Conservation (phyloP, 2,113 vertebrate genomes). For the Epinephelus fuscoguttatus region DNA sequence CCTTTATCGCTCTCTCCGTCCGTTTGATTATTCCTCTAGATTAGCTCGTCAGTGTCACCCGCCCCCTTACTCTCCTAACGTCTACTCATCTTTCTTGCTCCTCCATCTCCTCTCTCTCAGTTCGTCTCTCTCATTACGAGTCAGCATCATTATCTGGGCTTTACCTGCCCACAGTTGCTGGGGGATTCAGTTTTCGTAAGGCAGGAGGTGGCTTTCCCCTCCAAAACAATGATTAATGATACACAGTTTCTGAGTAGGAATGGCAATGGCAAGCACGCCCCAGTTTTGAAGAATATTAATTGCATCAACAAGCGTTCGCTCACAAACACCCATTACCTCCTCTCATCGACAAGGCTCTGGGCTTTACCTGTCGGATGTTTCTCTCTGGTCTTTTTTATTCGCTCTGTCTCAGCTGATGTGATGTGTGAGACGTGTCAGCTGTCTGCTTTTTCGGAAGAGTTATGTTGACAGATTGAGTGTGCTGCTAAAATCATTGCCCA, state of each 20-base stretch:
- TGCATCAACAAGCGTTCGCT: constrained; percentile 34
- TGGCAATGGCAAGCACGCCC: constrained; percentile 20
- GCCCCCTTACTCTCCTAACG: not conserved
- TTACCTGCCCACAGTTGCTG: constrained; percentile 12
- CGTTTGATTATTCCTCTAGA: constrained; percentile 39
- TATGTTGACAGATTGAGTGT: not conserved
- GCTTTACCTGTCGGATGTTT: not conserved
- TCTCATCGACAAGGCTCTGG: constrained; percentile 17
- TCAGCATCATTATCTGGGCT: constrained; percentile 20
- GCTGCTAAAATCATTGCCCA: not conserved
- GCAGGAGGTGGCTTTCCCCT: constrained; percentile 1
- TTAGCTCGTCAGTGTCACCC: constrained; percentile 13
- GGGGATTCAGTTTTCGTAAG: constrained; percentile 1
- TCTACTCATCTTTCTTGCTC: constrained; percentile 19
- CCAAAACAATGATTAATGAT: constrained; percentile 52
- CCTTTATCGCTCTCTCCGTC: constrained; percentile 23
- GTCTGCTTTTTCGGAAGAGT: not conserved
- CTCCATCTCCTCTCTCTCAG: constrained; percentile 13
- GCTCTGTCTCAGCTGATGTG: not conserved
- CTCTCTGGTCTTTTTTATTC: not conserved
- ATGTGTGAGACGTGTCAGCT: constrained; percentile 15
- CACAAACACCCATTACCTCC: constrained; percentile 27
- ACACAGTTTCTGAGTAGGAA: constrained; percentile 38
- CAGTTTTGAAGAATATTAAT: constrained; percentile 58
- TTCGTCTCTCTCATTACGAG: constrained; percentile 15